Evolutionary conservation across 2,888 invertebrate genomes (phyloP).

Genomic region (Schizotus pectinicornis): DNA sequence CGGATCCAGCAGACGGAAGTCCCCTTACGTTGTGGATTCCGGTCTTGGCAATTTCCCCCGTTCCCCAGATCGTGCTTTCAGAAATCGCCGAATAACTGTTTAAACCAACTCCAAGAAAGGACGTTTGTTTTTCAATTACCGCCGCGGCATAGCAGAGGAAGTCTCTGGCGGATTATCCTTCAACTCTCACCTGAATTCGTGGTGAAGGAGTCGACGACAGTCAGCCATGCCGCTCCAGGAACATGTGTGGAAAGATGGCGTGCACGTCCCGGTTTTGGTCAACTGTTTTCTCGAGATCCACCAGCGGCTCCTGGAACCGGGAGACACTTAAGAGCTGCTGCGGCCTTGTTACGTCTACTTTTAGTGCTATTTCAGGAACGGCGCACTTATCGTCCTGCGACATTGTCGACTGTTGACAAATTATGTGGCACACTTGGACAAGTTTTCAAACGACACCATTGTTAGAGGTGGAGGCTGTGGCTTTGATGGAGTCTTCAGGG

Average conservation of each 20-base stretch:
- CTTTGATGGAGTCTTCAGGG: too few relatives aligned
- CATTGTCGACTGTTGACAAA: slow-evolving; percentile 19
- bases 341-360: slow-evolving; percentile 20
- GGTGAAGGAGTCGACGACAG: slow-evolving; percentile 2
- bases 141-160: slow-evolving; percentile 8
- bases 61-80: too few relatives aligned
- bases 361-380: slow-evolving; percentile 5
- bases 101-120: too few relatives aligned
- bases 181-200: slow-evolving; percentile 17
- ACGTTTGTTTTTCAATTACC: slow-evolving; percentile 20
- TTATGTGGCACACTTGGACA: slow-evolving; percentile 13
- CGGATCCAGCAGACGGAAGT: too few relatives aligned
- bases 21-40: too few relatives aligned
- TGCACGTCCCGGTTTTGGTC: slow-evolving; percentile 2
- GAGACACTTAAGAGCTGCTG: slow-evolving; percentile 9
- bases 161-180: slow-evolving; percentile 16
- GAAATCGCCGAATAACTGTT: too few relatives aligned
- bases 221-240: slow-evolving; percentile 5
- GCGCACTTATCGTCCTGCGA: not conserved
- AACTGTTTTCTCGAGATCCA: slow-evolving; percentile 21
- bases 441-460: not conserved
- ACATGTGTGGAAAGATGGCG: not conserved
- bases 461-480: not conserved
- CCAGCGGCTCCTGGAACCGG: not conserved
- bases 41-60: too few relatives aligned